phyloP scores from a whole-genome alignment of 1,140 invertebrate species.

The Drosophila micromelanica region DNA sequence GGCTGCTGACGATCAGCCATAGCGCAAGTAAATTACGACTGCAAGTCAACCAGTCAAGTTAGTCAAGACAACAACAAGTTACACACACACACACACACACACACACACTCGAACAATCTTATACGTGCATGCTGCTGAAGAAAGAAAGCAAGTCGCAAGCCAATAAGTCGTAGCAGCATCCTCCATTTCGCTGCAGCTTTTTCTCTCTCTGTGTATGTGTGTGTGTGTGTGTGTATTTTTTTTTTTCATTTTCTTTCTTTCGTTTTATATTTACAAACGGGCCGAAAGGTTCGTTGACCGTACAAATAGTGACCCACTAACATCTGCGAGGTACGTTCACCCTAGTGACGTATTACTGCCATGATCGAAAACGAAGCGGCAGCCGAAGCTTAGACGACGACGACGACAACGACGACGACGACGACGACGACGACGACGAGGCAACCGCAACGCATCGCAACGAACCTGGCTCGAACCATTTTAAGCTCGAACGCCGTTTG shows the following conservation, averaged over 20 bases:
- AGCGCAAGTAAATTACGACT: conserved; percentile 81
- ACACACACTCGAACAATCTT: not conserved
- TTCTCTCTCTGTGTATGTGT: conserved; percentile 36
- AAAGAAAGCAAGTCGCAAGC: conserved; percentile 2
- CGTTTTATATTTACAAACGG: conserved; percentile 82
- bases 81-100: conserved; percentile 16
- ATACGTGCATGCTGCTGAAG: not conserved
- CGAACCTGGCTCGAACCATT: conserved; percentile 73
- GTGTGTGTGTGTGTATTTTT: conserved; percentile 46
- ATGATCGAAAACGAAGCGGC: conserved; percentile 64
- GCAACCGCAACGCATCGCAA: conserved; percentile 53
- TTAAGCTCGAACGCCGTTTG: conserved; percentile 51
- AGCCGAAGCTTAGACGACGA: conserved; percentile 41
- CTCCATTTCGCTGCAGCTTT: conserved; percentile 52
- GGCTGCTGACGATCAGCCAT: conserved; percentile 71
- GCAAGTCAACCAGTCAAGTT: conserved; percentile 80
- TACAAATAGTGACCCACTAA: conserved; percentile 85
- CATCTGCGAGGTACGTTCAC: conserved; percentile 85
- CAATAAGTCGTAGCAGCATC: conserved; percentile 41
- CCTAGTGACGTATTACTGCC: conserved; percentile 84
- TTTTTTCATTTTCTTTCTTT: conserved; percentile 20
- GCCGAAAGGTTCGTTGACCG: conserved; percentile 84
- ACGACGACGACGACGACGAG: conserved; percentile 24
- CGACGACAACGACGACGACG: conserved; percentile 13
- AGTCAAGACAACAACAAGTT: conserved; percentile 73